phyloP scores from a whole-genome alignment of 2,113 vertebrate genomes.

The Pogonocichla stellata region DNA sequence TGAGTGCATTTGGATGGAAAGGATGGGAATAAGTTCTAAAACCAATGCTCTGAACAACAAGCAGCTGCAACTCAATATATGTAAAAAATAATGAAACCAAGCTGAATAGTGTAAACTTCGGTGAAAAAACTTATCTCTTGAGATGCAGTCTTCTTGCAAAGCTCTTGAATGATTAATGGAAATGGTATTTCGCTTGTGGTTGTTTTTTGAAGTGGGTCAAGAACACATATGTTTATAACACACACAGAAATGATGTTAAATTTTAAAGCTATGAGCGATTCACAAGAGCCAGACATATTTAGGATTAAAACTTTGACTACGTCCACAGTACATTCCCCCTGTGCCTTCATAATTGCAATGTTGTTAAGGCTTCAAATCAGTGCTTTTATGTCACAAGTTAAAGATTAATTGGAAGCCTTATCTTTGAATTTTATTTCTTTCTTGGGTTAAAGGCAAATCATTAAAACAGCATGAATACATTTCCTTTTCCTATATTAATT shows the following conservation, averaged over 20 bases:
- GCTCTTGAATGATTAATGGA: constrained; percentile 58
- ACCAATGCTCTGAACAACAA: background rate
- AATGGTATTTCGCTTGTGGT: constrained; percentile 41
- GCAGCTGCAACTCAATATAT: background rate
- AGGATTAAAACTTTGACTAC: constrained; percentile 44
- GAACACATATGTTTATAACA: constrained; percentile 59
- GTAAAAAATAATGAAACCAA: constrained; percentile 18
- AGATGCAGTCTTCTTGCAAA: constrained; percentile 20
- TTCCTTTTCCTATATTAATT: background rate
- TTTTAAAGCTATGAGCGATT: constrained; percentile 40
- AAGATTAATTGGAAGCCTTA: constrained; percentile 63
- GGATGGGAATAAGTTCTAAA: background rate
- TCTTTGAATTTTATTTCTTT: constrained; percentile 51
- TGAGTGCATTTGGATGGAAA: background rate
- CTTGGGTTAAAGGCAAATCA: constrained; percentile 38
- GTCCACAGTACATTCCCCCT: constrained; percentile 7
- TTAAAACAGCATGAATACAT: constrained; percentile 2
- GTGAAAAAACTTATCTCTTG: constrained; percentile 24
- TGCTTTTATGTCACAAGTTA: constrained; percentile 58
- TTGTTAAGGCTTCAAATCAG: constrained; percentile 39
- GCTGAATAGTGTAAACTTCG: constrained; percentile 5
- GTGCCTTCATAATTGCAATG: constrained; percentile 17
- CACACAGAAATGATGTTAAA: background rate
- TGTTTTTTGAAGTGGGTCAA: constrained; percentile 61
- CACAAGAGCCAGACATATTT: constrained; percentile 16